Percentiles rank a stretch among this genome's conserved stretches.
These are phyloP conservation scores for Phylloscopus whistleri DNA, from an alignment of 2,113 vertebrate species.

Conservation along the genomic window DNA sequence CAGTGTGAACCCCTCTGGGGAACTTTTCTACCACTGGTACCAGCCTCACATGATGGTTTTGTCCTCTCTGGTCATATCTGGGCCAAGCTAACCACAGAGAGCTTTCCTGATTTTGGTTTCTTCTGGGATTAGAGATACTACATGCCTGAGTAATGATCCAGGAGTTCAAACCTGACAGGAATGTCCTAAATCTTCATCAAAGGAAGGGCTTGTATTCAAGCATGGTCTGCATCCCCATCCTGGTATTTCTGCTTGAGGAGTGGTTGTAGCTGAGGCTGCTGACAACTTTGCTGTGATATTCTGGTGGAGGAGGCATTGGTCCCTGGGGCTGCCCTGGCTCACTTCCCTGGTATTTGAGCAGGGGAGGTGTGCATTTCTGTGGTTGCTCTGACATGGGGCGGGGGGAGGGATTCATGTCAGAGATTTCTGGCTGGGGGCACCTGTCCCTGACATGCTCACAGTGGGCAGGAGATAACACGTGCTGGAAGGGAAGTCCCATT, in stretches of 20 bases:
- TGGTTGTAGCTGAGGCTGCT: neutral
- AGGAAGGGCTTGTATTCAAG: neutral
- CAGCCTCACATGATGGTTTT: neutral
- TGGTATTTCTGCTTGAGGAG: neutral
- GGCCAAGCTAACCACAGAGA: neutral
- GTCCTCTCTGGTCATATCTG: neutral
- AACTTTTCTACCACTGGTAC: neutral
- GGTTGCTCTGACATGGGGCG: neutral
- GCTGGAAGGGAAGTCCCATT: neutral
- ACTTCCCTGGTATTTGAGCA: neutral
- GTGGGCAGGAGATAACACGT: neutral
- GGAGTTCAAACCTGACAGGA: neutral
- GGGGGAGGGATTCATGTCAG: neutral
- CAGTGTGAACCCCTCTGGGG: neutral
- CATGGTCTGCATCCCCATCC: neutral
- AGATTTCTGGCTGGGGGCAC: neutral
- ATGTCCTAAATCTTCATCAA: neutral
- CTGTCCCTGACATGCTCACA: neutral
- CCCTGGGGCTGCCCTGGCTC: neutral
- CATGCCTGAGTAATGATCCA: neutral
- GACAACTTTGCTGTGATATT: neutral
- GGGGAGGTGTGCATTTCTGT: conserved; percentile 27
- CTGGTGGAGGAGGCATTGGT: neutral
- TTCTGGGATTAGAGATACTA: neutral
- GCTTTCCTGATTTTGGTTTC: neutral